A percentile compares a stretch with the other conserved stretches of the same genome.
phyloP scores from a whole-genome alignment of 2,113 vertebrate genomes.

The Heteronetta atricapilla region DNA sequence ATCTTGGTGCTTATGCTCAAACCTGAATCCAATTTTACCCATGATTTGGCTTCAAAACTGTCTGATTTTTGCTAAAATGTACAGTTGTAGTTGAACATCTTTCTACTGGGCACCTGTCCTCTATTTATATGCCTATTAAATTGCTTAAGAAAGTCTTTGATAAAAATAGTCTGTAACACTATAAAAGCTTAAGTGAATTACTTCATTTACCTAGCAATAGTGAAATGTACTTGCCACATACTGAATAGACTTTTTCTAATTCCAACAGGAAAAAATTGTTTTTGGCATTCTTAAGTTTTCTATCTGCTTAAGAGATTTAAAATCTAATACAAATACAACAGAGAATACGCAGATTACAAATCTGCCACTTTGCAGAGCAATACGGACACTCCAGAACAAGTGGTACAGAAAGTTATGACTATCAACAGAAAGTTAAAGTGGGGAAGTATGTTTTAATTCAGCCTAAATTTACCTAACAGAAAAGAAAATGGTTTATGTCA shows the following conservation, averaged over 20 bases:
- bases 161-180: not conserved
- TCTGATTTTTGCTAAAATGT: not conserved
- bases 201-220: not conserved
- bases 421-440: not conserved
- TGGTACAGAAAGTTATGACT: not conserved
- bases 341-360: not conserved
- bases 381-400: not conserved
- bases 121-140: not conserved
- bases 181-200: not conserved
- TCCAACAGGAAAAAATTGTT: not conserved
- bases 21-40: not conserved
- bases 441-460: not conserved
- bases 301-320: not conserved
- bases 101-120: not conserved
- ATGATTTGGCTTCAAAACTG: not conserved
- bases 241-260: not conserved
- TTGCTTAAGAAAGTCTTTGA: not conserved
- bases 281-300: not conserved
- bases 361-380: not conserved
- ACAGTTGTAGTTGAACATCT: not conserved
- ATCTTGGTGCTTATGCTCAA: not conserved
- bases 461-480: not conserved
- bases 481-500: not conserved
- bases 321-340: not conserved
- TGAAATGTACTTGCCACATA: not conserved